A percentile compares a stretch with the other conserved stretches of the same genome.
These are phyloP conservation scores for Zoanthus solanderi DNA, from an alignment of 92 coral and sea anemone genomes.

Conservation along the genomic window DNA sequence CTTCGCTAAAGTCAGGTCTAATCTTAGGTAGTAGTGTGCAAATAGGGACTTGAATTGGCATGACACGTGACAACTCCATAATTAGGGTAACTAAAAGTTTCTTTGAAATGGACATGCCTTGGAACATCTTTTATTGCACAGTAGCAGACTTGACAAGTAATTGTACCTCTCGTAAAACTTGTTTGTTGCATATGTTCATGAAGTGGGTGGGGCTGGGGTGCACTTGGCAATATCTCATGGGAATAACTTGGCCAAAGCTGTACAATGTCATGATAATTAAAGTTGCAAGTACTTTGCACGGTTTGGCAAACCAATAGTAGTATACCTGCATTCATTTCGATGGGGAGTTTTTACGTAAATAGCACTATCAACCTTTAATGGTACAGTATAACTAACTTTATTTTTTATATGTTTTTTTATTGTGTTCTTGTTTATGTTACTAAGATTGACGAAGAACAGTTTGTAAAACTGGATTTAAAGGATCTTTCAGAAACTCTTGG, in stretches of 20 bases:
- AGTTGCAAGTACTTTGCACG: slow-evolving; percentile 5
- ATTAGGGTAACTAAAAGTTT: slow-evolving; percentile 6
- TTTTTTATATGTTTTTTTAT: slow-evolving; percentile 1
- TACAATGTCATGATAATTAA: slow-evolving; percentile 5
- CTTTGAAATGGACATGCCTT: slow-evolving; percentile 8
- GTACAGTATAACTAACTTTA: background rate
- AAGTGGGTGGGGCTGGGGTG: slow-evolving; percentile 8
- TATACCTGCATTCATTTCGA: slow-evolving; percentile 7
- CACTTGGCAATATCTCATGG: slow-evolving; percentile 1
- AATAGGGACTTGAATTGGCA: slow-evolving; percentile 1
- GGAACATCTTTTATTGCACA: slow-evolving; percentile 4
- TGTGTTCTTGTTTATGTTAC: background rate
- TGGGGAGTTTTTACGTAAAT: slow-evolving; percentile 3
- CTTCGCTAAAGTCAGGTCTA: slow-evolving; percentile 2
- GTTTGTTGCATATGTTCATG: slow-evolving; percentile 7
- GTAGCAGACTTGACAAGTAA: slow-evolving; percentile 2
- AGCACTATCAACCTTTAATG: slow-evolving; percentile 4
- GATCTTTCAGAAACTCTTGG: slow-evolving; percentile 19
- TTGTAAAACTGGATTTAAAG: slow-evolving; percentile 1
- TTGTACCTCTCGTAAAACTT: slow-evolving; percentile 4
- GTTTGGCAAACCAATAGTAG: slow-evolving; percentile 1
- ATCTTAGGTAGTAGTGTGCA: slow-evolving; percentile 1
- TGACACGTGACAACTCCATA: background rate
- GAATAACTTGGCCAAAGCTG: slow-evolving; percentile 9
- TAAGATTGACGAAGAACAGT: slow-evolving; percentile 20